Base-by-base conservation (phyloP, 2,113 vertebrate species). In the Mirounga angustirostris region DNA sequence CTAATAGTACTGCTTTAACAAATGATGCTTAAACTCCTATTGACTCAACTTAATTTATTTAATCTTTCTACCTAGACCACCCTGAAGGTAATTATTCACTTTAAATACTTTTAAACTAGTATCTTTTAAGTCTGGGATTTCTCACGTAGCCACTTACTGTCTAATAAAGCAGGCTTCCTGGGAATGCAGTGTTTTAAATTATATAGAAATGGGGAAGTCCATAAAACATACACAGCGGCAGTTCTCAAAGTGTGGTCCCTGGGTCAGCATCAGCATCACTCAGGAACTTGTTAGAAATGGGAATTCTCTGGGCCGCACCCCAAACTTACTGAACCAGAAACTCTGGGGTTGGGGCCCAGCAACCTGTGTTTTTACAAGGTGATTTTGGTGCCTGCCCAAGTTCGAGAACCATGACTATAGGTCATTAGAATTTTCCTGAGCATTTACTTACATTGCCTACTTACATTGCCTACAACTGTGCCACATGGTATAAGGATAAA, bases 41-140 rank as follows among this genome's bases (percentile, higher is more conserved):
- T 98, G 98, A 98, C 96, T 98, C 98, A 93, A 98, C 97, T 98
- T 98, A 97, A 98, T 97, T 98, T 98, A 98, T 98, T 98, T 98
- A 98, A 98, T 98, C 98, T 98, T 98, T 97, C 98, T 98, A 97
- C 98, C 97, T 97, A 98, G 97, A 97, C 97, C 97, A 98, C 98
- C 97, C 97, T 97, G 98, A 97, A 97, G 97, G 98, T 98, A 98
- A 98, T 98, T 98, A 98, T 97, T 98, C 98, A 98, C 97, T 96
- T 98, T 98, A 98, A 98, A 98, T 98, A 98, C 98, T 97, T 97
- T 98, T 98, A 96, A 97, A 97, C 95, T 97, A 98, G 97, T 98
- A 97, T 97, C 82, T 98, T 96, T 98, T 97, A 97, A 98, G 95
- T 97, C 96, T 98, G 97, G 96, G 97, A 98, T 97, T 98, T 98